Evolutionary conservation across 2,797 vertebrate genomes (phyloP).

Genomic region (Neosilurus hyrtlii): DNA sequence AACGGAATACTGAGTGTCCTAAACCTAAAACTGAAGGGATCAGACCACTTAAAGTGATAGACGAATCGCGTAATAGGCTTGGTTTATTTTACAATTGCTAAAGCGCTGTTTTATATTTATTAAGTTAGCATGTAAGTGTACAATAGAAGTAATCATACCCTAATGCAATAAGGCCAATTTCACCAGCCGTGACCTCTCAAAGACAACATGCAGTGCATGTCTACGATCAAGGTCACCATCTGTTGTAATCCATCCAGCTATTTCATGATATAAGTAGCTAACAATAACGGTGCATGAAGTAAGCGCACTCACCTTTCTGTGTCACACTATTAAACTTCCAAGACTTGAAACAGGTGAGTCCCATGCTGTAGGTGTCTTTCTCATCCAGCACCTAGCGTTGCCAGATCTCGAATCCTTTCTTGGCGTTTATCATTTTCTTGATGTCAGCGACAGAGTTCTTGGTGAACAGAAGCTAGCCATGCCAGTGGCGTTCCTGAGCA

Average conservation of each 20-base stretch:
- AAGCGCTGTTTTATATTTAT: background rate
- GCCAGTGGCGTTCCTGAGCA: constrained; percentile 18
- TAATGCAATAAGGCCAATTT: constrained; percentile 12
- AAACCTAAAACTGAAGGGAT: background rate
- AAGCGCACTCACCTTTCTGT: constrained; percentile 70
- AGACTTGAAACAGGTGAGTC: constrained; percentile 81
- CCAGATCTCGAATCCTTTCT: constrained; percentile 29
- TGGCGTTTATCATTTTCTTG: background rate
- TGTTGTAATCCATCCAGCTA: background rate
- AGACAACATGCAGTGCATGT: background rate
- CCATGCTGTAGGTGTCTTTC: constrained; percentile 70
- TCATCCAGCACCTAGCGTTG: constrained; percentile 14
- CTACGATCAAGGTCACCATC: background rate
- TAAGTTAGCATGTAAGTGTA: background rate
- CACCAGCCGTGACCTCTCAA: constrained; percentile 10
- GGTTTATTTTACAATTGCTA: background rate
- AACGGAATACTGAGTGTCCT: background rate
- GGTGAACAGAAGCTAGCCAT: constrained; percentile 24
- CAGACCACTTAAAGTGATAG: constrained; percentile 7
- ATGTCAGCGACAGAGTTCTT: background rate
- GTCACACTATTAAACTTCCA: constrained; percentile 75
- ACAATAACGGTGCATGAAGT: background rate
- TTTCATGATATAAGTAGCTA: background rate
- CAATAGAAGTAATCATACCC: background rate
- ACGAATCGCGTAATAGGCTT: background rate